These are phyloP conservation scores for Zonotrichia albicollis DNA, from an alignment of 2,797 vertebrate species.

Conservation along the genomic window DNA sequence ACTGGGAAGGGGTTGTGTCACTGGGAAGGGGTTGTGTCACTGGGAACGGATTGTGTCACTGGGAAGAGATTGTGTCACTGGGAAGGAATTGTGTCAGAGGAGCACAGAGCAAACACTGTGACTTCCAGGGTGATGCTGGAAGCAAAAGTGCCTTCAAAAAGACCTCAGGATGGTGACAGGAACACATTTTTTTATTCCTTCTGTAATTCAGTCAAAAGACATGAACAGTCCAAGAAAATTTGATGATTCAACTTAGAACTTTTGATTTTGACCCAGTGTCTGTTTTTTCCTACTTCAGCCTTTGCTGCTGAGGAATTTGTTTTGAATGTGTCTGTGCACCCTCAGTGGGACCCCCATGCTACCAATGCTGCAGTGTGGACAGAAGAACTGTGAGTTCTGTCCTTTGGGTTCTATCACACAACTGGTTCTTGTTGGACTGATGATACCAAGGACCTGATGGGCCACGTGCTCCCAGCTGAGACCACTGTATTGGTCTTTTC, in stretches of 20 bases:
- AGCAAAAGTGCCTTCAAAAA: slow-evolving; percentile 25
- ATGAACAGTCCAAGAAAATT: background rate
- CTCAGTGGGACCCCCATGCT: accelerated
- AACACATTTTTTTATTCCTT: slow-evolving; percentile 19
- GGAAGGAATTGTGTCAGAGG: background rate
- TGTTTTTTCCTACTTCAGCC: background rate
- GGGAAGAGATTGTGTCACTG: too few species aligned
- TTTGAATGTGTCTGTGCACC: accelerated
- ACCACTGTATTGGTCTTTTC: background rate
- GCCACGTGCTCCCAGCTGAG: background rate
- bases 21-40: background rate
- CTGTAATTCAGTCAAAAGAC: slow-evolving; percentile 3
- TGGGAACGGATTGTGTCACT: too few species aligned
- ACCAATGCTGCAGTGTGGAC: accelerated
- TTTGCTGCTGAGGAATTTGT: background rate
- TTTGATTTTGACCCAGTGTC: background rate
- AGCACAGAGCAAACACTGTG: background rate
- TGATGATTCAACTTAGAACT: background rate
- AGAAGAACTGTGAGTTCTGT: accelerated
- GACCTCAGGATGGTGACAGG: background rate
- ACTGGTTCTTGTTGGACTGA: background rate
- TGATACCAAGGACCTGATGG: background rate
- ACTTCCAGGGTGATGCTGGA: background rate
- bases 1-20: background rate
- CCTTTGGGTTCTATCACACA: too few species aligned